These are phyloP conservation scores for Cryptosula pallasiana DNA, from an alignment of 2,888 invertebrate species.

Conservation along the genomic window DNA sequence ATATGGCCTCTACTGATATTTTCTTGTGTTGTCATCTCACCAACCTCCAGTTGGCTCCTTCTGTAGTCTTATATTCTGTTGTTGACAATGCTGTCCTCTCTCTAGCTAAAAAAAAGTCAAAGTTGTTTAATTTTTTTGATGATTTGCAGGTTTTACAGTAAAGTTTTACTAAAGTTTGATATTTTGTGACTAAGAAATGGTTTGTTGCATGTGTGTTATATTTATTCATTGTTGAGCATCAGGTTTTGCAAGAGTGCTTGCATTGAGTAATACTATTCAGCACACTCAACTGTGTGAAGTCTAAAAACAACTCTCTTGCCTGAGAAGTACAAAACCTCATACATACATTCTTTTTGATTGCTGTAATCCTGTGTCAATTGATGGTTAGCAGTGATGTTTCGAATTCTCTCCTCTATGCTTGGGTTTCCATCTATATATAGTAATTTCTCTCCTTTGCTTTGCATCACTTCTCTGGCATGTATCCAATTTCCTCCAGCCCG, in stretches of 20 bases:
- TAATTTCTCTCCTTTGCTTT: constrained; percentile 27
- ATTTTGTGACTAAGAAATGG: no score
- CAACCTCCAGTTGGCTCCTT: constrained; percentile 9
- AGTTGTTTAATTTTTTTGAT: no score
- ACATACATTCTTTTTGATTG: neutral
- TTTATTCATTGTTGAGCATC: no score
- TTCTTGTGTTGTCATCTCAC: neutral
- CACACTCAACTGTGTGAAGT: no score
- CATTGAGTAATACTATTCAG: no score
- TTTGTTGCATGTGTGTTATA: no score
- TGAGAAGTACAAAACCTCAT: no score
- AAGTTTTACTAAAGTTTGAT: no score
- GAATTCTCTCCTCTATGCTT: neutral
- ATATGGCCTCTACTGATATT: no score
- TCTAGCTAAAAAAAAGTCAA: neutral
- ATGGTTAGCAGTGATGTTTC: neutral
- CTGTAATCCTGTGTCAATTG: neutral
- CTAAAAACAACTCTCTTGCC: no score
- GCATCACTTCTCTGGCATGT: constrained; percentile 28
- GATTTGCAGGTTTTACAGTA: no score
- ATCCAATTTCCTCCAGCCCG: constrained; percentile 28
- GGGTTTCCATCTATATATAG: constrained; percentile 28
- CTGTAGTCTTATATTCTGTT: neutral
- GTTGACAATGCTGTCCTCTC: neutral
- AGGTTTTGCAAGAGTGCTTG: no score